Evolutionary conservation across 2,888 invertebrate genomes (phyloP), one percentile per base, ranked within the genome.

Genomic region (Drosophila emarginata): DNA sequence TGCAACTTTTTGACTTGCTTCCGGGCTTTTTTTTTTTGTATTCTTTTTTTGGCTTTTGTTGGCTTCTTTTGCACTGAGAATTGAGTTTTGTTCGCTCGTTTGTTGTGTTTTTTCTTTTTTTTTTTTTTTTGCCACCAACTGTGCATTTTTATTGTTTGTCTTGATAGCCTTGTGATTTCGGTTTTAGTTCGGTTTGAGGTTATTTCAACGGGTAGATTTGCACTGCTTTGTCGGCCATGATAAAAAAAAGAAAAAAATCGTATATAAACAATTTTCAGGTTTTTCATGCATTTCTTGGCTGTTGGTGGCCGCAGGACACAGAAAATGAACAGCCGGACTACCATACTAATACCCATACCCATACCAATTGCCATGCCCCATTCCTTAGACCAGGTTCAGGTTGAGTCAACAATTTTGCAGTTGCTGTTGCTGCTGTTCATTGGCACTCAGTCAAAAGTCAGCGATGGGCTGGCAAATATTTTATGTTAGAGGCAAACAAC

Each of bases 161-260:
- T 79, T 73, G 84, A 84, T 88, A 84, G 88, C 88, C 84, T 84
- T 84, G 84, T 83, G 88, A 84, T 82, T 85, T 85, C 56, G 64
- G 59, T 72, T 64, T 74, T 45, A 28, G 28, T 15, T 28, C 50
- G 12, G 28, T 39, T 28, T 26, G 6, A n/a, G n/a, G 58, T 71
- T 64, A 56, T 64, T 15, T 59, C 5, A 9, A 3, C 39, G 70
- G 70, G 67, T n/a, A 84, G 84, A 84, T 84, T 84, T 84, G 74
- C 72, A 70, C 72, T 73, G 84, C 84, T 84, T 84, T 84, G 84
- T 84, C 84, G 84, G 84, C 76, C 87, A 80, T 77, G 84, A 84
- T 84, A 84, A 88, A 84, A 79, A 72, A 75, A 45, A 32, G 2
- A 32, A 32, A 32, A 32, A 32, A 32, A 32, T 9, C 32, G 45